phyloP scores from a whole-genome alignment of 2,113 vertebrate species.

The Nycticebus coucang region DNA sequence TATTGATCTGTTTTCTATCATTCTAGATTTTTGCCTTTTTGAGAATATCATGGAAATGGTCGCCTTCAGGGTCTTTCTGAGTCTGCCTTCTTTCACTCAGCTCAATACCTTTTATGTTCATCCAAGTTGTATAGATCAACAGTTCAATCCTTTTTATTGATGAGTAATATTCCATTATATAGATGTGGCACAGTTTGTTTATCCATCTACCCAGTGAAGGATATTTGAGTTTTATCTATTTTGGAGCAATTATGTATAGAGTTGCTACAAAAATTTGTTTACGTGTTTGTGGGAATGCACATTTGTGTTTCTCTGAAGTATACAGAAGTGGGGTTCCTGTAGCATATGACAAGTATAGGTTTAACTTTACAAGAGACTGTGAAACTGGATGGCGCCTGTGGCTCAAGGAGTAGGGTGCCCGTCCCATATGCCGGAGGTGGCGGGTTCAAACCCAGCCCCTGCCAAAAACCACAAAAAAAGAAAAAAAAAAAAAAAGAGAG shows the following conservation, averaged over 20 bases:
- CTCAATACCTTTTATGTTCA: background rate
- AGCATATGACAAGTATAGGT: background rate
- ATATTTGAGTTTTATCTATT: constrained; percentile 19
- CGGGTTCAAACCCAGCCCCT: no score
- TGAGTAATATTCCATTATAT: background rate
- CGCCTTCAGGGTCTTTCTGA: background rate
- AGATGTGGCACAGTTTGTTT: background rate
- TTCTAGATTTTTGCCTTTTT: background rate
- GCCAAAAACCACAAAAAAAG: no score
- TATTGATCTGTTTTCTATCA: background rate
- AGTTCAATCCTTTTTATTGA: background rate
- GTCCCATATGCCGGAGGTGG: no score
- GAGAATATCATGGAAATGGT: background rate
- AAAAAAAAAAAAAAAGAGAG: no score
- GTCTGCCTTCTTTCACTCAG: constrained; percentile 11
- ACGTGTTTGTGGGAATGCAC: background rate
- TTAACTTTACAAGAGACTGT: background rate
- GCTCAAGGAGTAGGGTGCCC: no score
- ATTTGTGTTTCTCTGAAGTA: background rate
- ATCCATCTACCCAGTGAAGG: background rate
- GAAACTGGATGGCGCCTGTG: no score
- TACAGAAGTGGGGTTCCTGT: background rate
- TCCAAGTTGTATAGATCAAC: background rate
- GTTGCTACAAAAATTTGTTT: background rate
- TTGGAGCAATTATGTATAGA: background rate